Evolutionary conservation across 1,140 invertebrate genomes (phyloP).

Genomic region (Hycleus phaleratus): DNA sequence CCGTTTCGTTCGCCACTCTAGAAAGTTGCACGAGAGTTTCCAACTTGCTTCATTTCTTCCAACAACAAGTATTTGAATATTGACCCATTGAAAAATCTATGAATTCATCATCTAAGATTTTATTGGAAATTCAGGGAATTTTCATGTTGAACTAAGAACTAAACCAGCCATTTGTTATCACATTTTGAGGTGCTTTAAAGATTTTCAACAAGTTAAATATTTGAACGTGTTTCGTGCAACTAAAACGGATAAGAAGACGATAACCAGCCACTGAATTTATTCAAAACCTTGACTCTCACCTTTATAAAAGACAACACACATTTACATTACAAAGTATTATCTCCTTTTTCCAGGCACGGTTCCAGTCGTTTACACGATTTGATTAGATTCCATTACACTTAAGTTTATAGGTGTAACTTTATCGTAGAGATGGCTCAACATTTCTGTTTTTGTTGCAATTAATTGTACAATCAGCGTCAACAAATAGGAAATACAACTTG

Average conservation of each 20-base stretch:
- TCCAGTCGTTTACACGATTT: slow-evolving; percentile 14
- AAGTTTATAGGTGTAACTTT: too few relatives aligned
- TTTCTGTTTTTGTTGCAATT: too few relatives aligned
- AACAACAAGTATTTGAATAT: too few relatives aligned
- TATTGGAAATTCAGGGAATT: too few relatives aligned
- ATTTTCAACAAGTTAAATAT: slow-evolving; percentile 23
- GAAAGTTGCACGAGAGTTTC: too few relatives aligned
- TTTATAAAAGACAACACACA: slow-evolving; percentile 23
- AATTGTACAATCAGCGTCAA: neutral
- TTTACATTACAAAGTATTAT: slow-evolving; percentile 24
- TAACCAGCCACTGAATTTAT: slow-evolving; percentile 19
- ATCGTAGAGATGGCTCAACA: too few relatives aligned
- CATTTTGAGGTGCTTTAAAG: slow-evolving; percentile 13
- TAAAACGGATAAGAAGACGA: slow-evolving; percentile 20
- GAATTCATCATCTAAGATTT: too few relatives aligned
- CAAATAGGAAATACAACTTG: slow-evolving; percentile 3
- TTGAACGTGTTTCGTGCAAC: slow-evolving; percentile 13
- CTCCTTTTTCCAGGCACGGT: slow-evolving; percentile 18
- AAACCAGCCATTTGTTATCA: slow-evolving; percentile 7
- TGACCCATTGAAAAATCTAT: too few relatives aligned
- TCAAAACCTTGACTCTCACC: slow-evolving; percentile 22
- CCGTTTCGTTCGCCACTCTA: too few relatives aligned
- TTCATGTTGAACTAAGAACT: too few relatives aligned
- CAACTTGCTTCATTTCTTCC: too few relatives aligned
- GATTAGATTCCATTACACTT: too few relatives aligned